Conservation (phyloP, 2,797 vertebrate species). For the Alauda arvensis region DNA sequence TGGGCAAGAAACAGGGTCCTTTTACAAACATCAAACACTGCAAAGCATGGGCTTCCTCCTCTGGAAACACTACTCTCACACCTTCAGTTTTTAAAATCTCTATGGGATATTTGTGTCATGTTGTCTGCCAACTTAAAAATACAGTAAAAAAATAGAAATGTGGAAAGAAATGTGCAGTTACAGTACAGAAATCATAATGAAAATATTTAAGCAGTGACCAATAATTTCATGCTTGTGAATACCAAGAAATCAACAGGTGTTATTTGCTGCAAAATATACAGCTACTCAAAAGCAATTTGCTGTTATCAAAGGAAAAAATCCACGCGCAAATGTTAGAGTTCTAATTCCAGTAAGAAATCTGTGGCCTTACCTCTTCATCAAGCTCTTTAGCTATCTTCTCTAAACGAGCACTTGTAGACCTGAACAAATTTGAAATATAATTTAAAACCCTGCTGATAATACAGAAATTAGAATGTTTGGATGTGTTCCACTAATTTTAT, state of each 20-base stretch:
- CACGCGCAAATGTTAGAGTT: background rate
- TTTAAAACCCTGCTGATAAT: conserved; percentile 1
- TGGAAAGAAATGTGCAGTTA: background rate
- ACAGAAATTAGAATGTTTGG: background rate
- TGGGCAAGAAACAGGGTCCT: background rate
- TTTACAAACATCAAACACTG: background rate
- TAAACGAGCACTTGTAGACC: conserved; percentile 81
- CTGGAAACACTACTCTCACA: background rate
- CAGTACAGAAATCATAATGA: background rate
- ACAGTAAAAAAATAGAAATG: rapidly evolving
- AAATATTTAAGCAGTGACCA: background rate
- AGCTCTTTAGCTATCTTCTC: conserved; percentile 93
- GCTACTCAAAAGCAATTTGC: background rate
- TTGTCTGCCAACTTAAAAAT: background rate
- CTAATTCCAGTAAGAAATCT: background rate
- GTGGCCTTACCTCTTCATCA: conserved; percentile 87
- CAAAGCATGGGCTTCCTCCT: background rate
- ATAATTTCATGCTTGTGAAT: background rate
- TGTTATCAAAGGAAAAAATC: background rate
- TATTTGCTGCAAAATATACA: background rate
- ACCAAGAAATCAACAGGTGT: background rate
- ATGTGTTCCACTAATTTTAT: background rate
- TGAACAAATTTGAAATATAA: conserved; percentile 66
- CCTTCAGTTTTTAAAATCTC: background rate
- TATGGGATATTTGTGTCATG: background rate